Base-by-base conservation (phyloP, 2,113 vertebrate genomes). In the Salvelinus alpinus region DNA sequence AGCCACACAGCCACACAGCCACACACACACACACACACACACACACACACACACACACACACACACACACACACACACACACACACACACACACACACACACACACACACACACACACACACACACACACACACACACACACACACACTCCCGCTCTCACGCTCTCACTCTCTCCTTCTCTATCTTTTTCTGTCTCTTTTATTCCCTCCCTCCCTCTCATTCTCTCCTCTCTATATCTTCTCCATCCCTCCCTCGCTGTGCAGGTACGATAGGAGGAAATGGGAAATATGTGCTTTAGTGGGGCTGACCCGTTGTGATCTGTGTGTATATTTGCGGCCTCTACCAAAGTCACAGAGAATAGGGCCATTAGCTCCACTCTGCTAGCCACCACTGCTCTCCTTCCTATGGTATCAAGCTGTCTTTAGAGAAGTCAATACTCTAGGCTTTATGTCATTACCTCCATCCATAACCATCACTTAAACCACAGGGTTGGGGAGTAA, bases 401-500 rank as follows among this genome's bases (percentile, higher is more conserved):
- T 51, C 48, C 48, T 51, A 51, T 14, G 48, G 48, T 16, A 16
- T 51, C 3, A 14, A 51, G 12, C 11, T 22, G 59, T 60, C 59
- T 22, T 60, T 22, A 60, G n/a, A 9, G n/a, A 9, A 60, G 59
- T 60, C 59, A 60, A 60, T 60, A 60, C 5, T 4, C 20, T n/a
- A 9, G 18, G 59, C 18, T 22, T 60, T 60, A 51, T 64, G 64
- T 31, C 4, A 9, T 66, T 66, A 29, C 3, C 11, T 27, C 64
- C 64, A 66, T 66, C 25, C 64, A 66, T 66, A 4, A 24, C n/a
- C 64, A 31, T 29, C n/a, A 27, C 64, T 66, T 25, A 66, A 66
- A 6, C 5, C 27, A 6, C 38, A 9, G 38, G 3, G 13, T 12
- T 27, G 34, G 6, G 34, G 34, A 34, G 34, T 34, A 34, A 34